Evolutionary conservation across 2,888 invertebrate genomes (phyloP), one percentile per base, ranked within the genome.

Genomic region (Microplitis deprimator): DNA sequence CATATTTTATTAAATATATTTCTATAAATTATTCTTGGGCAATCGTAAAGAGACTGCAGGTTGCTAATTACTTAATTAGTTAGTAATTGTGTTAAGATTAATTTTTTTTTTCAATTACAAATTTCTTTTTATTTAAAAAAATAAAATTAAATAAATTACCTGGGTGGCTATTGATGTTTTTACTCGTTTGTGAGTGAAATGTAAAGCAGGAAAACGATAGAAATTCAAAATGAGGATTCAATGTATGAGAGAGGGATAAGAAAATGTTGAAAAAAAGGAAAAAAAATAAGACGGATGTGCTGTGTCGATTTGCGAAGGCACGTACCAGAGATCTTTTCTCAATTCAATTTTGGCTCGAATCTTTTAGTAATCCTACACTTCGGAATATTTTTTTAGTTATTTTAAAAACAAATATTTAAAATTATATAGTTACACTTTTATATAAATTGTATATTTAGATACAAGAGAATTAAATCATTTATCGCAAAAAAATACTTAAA

Each of bases 301-400:
- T 61, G n/a, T 61, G 61, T 61, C 20, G 50, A 73, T 65, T 73
- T 65, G 73, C 65, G 29, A 39, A 20, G 20, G 73, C 73, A 73
- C 73, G 73, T 73, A 73, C 16, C 40, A 17, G 20, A 65, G 50
- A 73, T 73, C 73, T 62, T 65, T 73, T 65, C 50, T 65, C 64
- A 29, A 73, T 73, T 50, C 39, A 29, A 62, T 39, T 73, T 40
- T 62, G 17, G 6, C 17, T 62, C 16, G 39, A 20, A 64, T 64
- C 62, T 39, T 62, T 62, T 38, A 62, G 62, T 62, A 64, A 72
- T 72, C 62, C 40, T 41, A 20, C 20, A 17, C 16, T 70, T 59
- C 29, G 10, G 20, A 62, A 62, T 62, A 16, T 41, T 69, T 20
- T 69, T 41, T 69, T 41, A 10, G 5, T 20, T 70, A 20, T 69